Evolutionary conservation across 37 sponge, comb jelly and placozoan genomes (phyloP), one percentile per base, ranked within the genome.

Genomic region (Tethya wilhelma): DNA sequence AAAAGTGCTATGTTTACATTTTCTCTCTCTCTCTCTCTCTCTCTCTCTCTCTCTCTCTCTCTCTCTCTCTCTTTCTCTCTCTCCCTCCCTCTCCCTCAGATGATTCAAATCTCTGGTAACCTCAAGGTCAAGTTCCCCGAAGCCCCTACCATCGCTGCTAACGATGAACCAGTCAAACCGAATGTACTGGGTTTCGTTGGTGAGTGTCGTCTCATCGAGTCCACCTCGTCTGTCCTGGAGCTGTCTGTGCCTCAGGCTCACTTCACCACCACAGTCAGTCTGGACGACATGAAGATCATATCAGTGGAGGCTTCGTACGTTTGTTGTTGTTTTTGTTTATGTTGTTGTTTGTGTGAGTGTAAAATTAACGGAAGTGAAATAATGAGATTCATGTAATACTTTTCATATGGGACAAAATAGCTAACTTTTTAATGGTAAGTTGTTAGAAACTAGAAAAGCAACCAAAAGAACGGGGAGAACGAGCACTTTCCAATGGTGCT

Each of bases 131-230:
- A 26, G 4, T 26, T 59, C 37, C n/a, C 23, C 2, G 7, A 38
- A 38, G 7, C 38, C 22, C 36, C 9, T 36, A 29, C 56, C 3
- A 7, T 7, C 20, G 25, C 59, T 59, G 76, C 23, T 26, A 41
- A 63, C 8, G 45, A 77, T 25, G 53, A 49, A 36, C 77, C 67
- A 55, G 36, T 22, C 19, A 80, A 79, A 49, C 30, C 30, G n/a
- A 36, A 64, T 34, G 84, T 82, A 3, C 26, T 89, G 0, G 90
- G 90, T 30, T 70, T 90, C 17, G 63, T 90, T n/a, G 90, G 67
- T 0, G 90, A 90, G 57, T 90, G 90, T 59, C 65, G 77, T 5
- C 70, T 59, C 11, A 90, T 90, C 28, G 86, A 90, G 53, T 75
- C 80, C 33, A 42, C 74, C 6, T 25, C 67, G 1, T 80, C 85